A percentile compares a stretch with the other conserved stretches of the same genome.
Conservation (phyloP, 30 jellyfish, hydroid and myxozoan genomes). For the Chironex yamaguchii region DNA sequence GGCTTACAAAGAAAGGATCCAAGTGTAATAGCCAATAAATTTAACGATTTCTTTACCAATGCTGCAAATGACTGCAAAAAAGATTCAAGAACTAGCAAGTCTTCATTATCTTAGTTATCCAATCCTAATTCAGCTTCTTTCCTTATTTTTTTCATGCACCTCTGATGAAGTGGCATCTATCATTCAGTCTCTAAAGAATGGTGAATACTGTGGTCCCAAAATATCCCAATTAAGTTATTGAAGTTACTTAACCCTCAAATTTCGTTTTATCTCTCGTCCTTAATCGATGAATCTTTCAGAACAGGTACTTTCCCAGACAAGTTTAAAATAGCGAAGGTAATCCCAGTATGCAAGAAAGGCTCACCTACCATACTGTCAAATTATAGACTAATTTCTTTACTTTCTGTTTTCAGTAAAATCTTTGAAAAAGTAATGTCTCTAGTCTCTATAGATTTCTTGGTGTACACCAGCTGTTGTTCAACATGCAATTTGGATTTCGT, state of each 20-base stretch:
- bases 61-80: conserved; percentile 27
- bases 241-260: conserved; percentile 30
- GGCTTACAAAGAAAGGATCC: conserved; percentile 29
- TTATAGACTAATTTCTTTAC: conserved; percentile 38
- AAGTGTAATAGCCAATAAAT: conserved; percentile 44
- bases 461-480: neutral
- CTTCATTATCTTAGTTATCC: conserved; percentile 44
- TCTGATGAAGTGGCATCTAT: conserved; percentile 23
- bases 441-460: conserved; percentile 30
- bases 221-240: conserved; percentile 40
- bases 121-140: conserved; percentile 49
- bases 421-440: conserved; percentile 31
- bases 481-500: conserved; percentile 54
- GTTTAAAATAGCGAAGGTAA: conserved; percentile 18
- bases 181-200: conserved; percentile 33
- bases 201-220: conserved; percentile 28
- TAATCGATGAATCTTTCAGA: conserved; percentile 40
- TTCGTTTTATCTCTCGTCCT: conserved; percentile 16
- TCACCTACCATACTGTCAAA: conserved; percentile 1
- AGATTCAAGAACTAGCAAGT: conserved; percentile 28
- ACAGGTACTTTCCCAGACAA: conserved; percentile 46
- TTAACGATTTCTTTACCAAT: conserved; percentile 45
- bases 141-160: conserved; percentile 40
- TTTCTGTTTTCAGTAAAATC: conserved; percentile 25
- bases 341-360: neutral